A percentile compares a stretch with the other conserved stretches of the same genome.
Evolutionary conservation across 2,797 vertebrate genomes (phyloP).

Genomic region (Hippocampus kuda): DNA sequence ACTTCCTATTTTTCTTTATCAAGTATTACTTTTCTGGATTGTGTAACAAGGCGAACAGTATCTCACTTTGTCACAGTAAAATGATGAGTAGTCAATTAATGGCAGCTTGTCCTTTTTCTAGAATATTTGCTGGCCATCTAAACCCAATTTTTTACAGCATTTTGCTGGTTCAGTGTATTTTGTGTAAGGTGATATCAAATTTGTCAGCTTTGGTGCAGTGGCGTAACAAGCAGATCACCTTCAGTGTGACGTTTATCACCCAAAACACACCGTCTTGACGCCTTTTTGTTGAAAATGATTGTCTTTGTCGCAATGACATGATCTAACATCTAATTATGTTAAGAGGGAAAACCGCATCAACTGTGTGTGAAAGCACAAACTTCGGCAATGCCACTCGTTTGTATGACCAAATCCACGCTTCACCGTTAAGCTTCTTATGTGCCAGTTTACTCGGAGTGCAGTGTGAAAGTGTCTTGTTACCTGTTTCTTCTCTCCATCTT

Average conservation of each 20-base stretch:
- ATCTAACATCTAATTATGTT: not conserved
- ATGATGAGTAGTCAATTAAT: slow-evolving; percentile 12
- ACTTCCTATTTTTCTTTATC: slow-evolving; percentile 33
- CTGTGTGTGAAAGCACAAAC: not conserved
- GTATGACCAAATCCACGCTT: not conserved
- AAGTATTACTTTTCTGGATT: slow-evolving; percentile 15
- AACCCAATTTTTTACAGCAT: not conserved
- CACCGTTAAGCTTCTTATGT: not conserved
- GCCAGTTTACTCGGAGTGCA: not conserved
- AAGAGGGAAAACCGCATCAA: not conserved
- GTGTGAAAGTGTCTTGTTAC: slow-evolving; percentile 28
- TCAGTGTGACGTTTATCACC: not conserved
- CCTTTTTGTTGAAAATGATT: not conserved
- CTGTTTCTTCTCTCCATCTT: slow-evolving; percentile 67
- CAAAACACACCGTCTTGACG: not conserved
- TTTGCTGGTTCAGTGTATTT: not conserved
- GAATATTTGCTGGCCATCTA: not conserved
- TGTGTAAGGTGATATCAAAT: not conserved
- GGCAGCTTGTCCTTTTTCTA: not conserved
- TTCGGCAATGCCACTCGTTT: not conserved
- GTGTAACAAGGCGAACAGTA: slow-evolving; percentile 12
- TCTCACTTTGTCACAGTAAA: slow-evolving; percentile 9
- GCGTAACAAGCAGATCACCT: not conserved
- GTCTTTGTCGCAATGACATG: not conserved
- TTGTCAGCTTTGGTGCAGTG: not conserved